phyloP scores from a whole-genome alignment of 2,888 invertebrate genomes.

The Corythucha ciliata region DNA sequence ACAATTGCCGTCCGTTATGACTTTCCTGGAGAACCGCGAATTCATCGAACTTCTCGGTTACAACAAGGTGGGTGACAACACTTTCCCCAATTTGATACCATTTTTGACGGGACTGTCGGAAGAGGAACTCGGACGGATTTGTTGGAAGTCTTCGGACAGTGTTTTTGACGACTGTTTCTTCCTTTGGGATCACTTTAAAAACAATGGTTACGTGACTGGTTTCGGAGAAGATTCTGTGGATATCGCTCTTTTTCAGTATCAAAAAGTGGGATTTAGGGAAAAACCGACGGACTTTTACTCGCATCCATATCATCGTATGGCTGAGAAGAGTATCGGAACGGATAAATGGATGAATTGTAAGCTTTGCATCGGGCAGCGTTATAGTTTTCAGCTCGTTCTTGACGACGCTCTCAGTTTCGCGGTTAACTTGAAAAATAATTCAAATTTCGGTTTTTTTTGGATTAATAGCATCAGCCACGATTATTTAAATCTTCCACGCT shows the following conservation, averaged over 20 bases:
- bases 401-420: slow-evolving; percentile 60
- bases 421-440: slow-evolving; percentile 48
- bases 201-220: slow-evolving; percentile 63
- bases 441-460: slow-evolving; percentile 78
- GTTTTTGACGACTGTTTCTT: slow-evolving; percentile 72
- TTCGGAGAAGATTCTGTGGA: slow-evolving; percentile 73
- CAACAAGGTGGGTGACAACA: slow-evolving; percentile 90
- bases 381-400: slow-evolving; percentile 60
- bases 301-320: slow-evolving; percentile 60
- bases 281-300: slow-evolving; percentile 80
- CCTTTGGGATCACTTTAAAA: slow-evolving; percentile 71
- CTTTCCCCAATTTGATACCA: slow-evolving; percentile 81
- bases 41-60: slow-evolving; percentile 76
- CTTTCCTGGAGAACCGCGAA: slow-evolving; percentile 50
- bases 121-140: slow-evolving; percentile 53
- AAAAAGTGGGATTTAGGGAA: slow-evolving; percentile 63
- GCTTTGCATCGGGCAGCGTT: slow-evolving; percentile 59
- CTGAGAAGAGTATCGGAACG: slow-evolving; percentile 58
- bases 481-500: slow-evolving; percentile 63
- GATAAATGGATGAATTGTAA: slow-evolving; percentile 54
- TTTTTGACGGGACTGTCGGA: slow-evolving; percentile 63
- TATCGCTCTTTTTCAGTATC: slow-evolving; percentile 72
- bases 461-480: slow-evolving; percentile 76
- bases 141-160: slow-evolving; percentile 50
- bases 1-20: slow-evolving; percentile 65